A percentile compares a stretch with the other conserved stretches of the same genome.
Evolutionary conservation across 2,797 vertebrate genomes (phyloP).

Genomic region (Aselliscus stoliczkanus): DNA sequence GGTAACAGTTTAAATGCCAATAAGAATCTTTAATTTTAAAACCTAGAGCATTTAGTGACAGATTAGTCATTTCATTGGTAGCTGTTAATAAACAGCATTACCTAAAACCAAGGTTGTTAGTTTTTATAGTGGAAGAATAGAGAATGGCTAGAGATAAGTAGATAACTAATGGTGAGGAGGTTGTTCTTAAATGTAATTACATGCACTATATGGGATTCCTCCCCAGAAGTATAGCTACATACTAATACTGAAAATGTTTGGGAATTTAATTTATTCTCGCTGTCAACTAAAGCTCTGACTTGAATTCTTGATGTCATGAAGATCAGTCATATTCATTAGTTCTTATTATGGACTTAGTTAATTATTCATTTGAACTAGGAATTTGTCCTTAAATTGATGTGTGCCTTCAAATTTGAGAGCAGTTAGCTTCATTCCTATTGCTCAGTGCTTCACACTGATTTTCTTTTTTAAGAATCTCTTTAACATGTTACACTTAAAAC

Average conservation of each 20-base stretch:
- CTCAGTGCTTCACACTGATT: neutral
- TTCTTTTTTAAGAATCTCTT: slow-evolving; percentile 31
- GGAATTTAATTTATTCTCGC: slow-evolving; percentile 25
- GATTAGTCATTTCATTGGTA: slow-evolving; percentile 6
- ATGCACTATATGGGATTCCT: neutral
- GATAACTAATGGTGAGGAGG: neutral
- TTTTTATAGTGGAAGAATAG: slow-evolving; percentile 9
- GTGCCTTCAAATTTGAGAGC: neutral
- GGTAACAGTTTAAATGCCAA: neutral
- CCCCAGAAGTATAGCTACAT: neutral
- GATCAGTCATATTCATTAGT: slow-evolving; percentile 16
- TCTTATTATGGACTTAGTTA: slow-evolving; percentile 12
- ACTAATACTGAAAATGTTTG: neutral
- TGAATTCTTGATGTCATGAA: neutral
- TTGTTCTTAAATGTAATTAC: slow-evolving; percentile 27
- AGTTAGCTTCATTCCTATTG: slow-evolving; percentile 22
- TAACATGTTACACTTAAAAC: neutral
- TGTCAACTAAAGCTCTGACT: slow-evolving; percentile 13
- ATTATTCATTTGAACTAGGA: neutral
- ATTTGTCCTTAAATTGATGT: neutral
- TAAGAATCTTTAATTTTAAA: slow-evolving; percentile 28
- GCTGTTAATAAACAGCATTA: slow-evolving; percentile 15
- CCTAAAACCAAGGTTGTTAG: neutral
- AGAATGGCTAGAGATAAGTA: neutral
- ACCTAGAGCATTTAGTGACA: neutral